Evolutionary conservation across 1,140 invertebrate genomes (phyloP).

Genomic region (Aphidius gifuensis): DNA sequence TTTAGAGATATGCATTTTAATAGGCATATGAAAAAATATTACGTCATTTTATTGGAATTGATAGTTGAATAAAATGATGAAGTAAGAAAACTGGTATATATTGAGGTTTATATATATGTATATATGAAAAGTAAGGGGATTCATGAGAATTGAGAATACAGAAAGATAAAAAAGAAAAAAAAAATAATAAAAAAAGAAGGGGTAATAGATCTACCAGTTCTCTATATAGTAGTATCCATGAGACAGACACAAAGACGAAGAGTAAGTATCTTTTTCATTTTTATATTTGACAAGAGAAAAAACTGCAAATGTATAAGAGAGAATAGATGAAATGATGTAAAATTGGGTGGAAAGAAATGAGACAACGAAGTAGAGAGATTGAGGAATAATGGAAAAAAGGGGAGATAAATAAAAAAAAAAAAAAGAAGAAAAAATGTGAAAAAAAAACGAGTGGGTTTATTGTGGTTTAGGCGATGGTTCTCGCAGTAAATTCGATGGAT

Average conservation of each 20-base stretch:
- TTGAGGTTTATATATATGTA: neutral
- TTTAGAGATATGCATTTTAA: no score
- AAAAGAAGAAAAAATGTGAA: conserved; percentile 1
- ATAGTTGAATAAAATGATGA: no score
- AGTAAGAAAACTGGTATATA: conserved; percentile 13
- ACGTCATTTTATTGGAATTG: no score
- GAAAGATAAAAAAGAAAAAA: no score
- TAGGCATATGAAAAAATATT: no score
- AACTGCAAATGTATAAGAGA: no score
- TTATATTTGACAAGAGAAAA: no score
- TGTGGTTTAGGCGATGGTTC: conserved; percentile 25
- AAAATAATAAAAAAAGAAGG: neutral
- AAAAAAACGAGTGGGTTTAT: conserved; percentile 19
- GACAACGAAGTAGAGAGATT: neutral
- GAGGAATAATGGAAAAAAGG: neutral
- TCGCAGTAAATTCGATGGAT: conserved; percentile 21
- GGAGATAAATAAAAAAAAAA: neutral
- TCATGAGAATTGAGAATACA: neutral
- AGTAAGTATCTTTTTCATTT: conserved; percentile 11
- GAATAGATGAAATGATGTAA: no score
- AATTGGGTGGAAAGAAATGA: neutral
- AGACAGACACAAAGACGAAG: conserved; percentile 16
- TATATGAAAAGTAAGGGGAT: neutral
- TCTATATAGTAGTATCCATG: neutral
- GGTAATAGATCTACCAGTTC: no score